Evolutionary conservation across 2,797 vertebrate genomes (phyloP), one percentile per base, ranked within the genome.

Genomic region (Salmo trutta): DNA sequence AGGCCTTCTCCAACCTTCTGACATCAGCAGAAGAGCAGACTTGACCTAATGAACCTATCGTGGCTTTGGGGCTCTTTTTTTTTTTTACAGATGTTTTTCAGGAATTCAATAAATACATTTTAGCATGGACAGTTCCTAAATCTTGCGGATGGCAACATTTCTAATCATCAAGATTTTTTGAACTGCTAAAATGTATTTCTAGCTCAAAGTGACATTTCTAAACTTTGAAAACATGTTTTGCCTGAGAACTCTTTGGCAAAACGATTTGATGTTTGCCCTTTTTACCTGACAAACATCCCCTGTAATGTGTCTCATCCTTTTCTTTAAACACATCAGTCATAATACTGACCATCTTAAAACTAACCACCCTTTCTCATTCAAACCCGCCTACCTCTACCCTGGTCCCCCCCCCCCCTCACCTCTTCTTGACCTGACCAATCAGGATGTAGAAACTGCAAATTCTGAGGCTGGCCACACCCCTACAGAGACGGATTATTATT

Each of bases 401-500:
- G 79, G 80, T 87, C 88, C 87, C 89, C 62, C 88, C 82, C 90
- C 88, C 41, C 83, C 24, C 24, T 24, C 85, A 87, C 82, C 90
- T 91, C 88, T 91, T 88, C 86, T 88, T 91, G 78, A 88, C 88
- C 88, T 90, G 87, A 92, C 88, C 92, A 91, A 93, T 94, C 92
- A 95, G 94, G 94, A 95, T 85, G 89, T 94, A 94, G 92, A 93
- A 84, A 91, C 93, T 91, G 91, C 92, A 86, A 89, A 92, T 87
- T 89, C 91, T 85, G 94, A 95, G 90, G 91, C 92, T 93, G 94
- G 91, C 90, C 92, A 91, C 94, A 92, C 93, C 93, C 87, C 93
- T 91, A 91, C 93, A 90, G 94, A 94, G 92, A 89, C 85, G 82
- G 94, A 95, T 90, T 94, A 95, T 94, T 93, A 88, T 93, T 93